Base-by-base conservation (phyloP, 92 coral and sea anemone species). In the Bergia puertoricense region DNA sequence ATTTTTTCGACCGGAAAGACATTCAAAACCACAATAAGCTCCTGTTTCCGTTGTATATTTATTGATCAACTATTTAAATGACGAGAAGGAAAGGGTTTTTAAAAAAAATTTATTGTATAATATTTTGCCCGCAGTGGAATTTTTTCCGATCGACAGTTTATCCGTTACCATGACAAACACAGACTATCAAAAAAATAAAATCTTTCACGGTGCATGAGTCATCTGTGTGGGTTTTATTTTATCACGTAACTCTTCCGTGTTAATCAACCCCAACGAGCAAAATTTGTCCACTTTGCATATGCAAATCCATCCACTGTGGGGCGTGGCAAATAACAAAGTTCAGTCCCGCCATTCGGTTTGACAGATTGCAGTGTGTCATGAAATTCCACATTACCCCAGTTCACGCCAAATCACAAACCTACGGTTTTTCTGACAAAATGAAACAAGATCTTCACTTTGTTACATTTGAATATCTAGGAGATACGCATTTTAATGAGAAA, bases 201-300 rank as follows among this genome's bases (percentile, higher is more conserved):
- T 78, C 23, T 74, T 79, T 50, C 86, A 71, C 71, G 56, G 79
- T 50, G 67, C 48, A 81, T 23, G 72, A 83, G 79, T 88, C 89
- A 88, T 80, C 79, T 89, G 80, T 80, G 84, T 80, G 93, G 84
- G 82, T 88, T 91, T 91, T 82, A 85, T 85, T 30, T 91, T 71
- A 48, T 69, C 87, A 84, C 87, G 87, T 84, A 84, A 84, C 65
- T 71, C 68, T 80, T 84, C 87, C 87, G 87, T 84, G 87, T 84
- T 84, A 71, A 84, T 84, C 37, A 84, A 71, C 87, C 51, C 62
- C 79, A 84, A 45, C 79, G 30, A 23, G 78, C 79, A 69, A 77
- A 30, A 66, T 66, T 30, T 39, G 78, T n/a, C 79, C 46, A 56
- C 10, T 84, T 84, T 84, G 67, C 77, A 84, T 84, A 84, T 84